These are phyloP conservation scores for Marmota flaviventris DNA, from an alignment of 2,113 vertebrate species.

Conservation along the genomic window DNA sequence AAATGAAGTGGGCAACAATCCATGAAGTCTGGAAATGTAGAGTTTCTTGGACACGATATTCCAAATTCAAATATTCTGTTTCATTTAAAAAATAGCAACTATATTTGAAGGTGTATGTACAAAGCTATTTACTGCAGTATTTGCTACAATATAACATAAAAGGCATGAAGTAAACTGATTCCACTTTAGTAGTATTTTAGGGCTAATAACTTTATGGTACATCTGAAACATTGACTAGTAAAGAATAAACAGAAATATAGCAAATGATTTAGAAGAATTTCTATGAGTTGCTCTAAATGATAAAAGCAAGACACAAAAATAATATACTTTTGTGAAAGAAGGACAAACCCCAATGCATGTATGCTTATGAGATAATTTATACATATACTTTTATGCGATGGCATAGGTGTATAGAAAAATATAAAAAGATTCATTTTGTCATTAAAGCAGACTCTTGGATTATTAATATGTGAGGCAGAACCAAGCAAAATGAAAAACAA, in stretches of 20 bases:
- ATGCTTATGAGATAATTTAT: background rate
- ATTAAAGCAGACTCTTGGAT: background rate
- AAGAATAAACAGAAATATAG: background rate
- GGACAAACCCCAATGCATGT: background rate
- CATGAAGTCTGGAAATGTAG: background rate
- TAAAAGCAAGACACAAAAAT: background rate
- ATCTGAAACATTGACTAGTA: background rate
- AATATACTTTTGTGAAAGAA: background rate
- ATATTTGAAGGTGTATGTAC: background rate
- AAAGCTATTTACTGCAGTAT: background rate
- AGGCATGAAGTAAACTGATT: constrained; percentile 16
- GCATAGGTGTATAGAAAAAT: background rate
- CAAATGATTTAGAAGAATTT: background rate
- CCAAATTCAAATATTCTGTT: background rate
- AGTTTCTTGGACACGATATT: background rate
- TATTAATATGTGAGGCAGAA: background rate
- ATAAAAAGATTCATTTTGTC: background rate
- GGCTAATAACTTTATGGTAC: background rate
- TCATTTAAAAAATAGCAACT: background rate
- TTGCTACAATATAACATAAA: background rate
- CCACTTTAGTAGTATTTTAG: background rate
- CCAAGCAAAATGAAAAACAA: background rate
- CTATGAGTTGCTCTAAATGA: background rate
- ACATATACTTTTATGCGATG: background rate
- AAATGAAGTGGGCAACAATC: background rate